phyloP scores from a whole-genome alignment of 2,888 invertebrate species.

The Mimas tiliae region DNA sequence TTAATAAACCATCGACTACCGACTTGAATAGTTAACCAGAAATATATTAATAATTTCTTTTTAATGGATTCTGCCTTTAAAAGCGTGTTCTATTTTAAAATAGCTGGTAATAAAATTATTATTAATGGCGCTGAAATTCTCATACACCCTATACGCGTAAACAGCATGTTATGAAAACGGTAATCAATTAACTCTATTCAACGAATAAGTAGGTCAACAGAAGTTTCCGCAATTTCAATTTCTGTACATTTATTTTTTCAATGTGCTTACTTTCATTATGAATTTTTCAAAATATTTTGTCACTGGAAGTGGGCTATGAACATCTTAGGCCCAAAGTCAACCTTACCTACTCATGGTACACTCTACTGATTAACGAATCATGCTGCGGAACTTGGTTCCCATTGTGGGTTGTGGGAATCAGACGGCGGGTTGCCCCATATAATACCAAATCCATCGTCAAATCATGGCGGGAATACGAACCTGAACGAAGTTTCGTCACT shows the following conservation, averaged over 20 bases:
- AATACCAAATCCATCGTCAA: too few species aligned
- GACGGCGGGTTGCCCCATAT: too few species aligned
- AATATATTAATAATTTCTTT: background rate
- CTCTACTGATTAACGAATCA: too few species aligned
- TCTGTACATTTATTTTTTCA: slow-evolving; percentile 1
- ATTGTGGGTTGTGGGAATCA: too few species aligned
- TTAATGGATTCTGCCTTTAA: too few species aligned
- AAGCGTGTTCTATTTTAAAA: slow-evolving; percentile 3
- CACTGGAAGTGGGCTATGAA: background rate
- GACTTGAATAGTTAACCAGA: background rate
- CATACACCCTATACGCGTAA: slow-evolving; percentile 1
- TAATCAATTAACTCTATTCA: slow-evolving; percentile 26
- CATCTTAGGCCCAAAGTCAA: too few species aligned
- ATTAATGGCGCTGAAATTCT: background rate
- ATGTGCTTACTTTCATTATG: background rate
- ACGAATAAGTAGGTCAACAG: slow-evolving; percentile 19
- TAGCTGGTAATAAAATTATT: too few species aligned
- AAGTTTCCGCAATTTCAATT: slow-evolving; percentile 15
- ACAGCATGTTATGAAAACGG: slow-evolving; percentile 22
- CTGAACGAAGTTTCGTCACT: too few species aligned
- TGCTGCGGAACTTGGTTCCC: too few species aligned
- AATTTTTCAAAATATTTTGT: background rate
- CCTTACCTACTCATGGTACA: too few species aligned
- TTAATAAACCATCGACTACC: background rate
- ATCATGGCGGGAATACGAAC: too few species aligned